Conservation (phyloP, 2,888 invertebrate species). For the Ischnura elegans region DNA sequence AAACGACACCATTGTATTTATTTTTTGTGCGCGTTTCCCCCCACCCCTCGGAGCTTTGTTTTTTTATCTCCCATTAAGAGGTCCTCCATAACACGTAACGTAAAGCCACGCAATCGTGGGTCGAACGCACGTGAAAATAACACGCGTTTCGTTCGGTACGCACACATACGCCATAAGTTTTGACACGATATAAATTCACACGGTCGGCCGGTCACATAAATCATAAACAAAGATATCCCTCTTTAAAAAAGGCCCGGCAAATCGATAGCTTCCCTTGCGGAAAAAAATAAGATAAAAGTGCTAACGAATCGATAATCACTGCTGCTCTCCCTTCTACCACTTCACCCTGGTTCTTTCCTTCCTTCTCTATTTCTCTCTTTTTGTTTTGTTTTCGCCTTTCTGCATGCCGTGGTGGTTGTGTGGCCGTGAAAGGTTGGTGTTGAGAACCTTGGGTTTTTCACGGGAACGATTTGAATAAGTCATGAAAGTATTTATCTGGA, state of each 20-base stretch:
- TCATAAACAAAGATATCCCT: slow-evolving; percentile 41
- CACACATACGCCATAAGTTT: neutral
- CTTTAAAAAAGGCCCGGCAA: slow-evolving; percentile 40
- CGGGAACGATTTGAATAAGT: slow-evolving; percentile 61
- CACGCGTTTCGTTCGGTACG: neutral
- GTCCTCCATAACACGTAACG: neutral
- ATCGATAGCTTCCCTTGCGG: neutral
- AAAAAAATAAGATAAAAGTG: neutral
- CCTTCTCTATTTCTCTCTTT: neutral
- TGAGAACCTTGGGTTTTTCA: neutral
- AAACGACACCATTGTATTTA: neutral
- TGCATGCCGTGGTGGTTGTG: neutral
- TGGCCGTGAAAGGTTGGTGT: neutral
- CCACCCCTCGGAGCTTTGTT: no score
- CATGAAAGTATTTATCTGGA: slow-evolving; percentile 63
- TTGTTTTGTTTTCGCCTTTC: neutral
- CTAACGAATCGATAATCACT: slow-evolving; percentile 44
- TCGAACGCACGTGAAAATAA: neutral
- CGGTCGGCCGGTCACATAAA: neutral
- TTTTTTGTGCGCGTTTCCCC: no score
- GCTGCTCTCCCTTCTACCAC: neutral
- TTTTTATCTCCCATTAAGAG: neutral
- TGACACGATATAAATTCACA: neutral
- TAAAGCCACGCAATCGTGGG: neutral
- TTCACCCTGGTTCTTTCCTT: neutral